Evolutionary conservation across 2,113 vertebrate genomes (phyloP).

Genomic region (Azemiops feae): DNA sequence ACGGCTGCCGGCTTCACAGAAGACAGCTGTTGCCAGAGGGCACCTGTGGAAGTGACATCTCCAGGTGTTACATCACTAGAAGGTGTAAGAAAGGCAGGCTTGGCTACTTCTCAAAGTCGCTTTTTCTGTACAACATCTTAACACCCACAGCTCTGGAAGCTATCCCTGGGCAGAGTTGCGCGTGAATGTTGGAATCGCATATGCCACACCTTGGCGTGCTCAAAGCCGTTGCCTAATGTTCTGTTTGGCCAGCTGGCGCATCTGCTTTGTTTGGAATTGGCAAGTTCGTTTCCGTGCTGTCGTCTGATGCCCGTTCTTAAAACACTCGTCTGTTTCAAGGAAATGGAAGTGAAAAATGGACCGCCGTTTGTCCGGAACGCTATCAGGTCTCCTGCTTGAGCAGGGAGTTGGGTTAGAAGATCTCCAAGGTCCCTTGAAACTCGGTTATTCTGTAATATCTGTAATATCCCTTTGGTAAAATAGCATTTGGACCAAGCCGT

Average conservation of each 20-base stretch:
- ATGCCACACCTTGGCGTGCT: neutral
- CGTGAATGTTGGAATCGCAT: neutral
- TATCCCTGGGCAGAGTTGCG: neutral
- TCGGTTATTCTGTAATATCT: no score
- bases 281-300: neutral
- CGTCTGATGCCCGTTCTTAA: neutral
- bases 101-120: neutral
- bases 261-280: neutral
- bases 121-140: neutral
- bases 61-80: constrained; percentile 6
- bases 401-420: no score
- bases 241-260: neutral
- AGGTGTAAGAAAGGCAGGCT: neutral
- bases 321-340: neutral
- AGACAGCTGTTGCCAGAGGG: neutral
- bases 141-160: neutral
- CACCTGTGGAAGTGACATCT: constrained; percentile 17
- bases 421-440: no score
- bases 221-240: neutral
- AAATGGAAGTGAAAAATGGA: neutral
- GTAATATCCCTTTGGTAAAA: no score
- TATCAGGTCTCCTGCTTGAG: no score
- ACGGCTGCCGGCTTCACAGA: constrained; percentile 17
- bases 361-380: no score
- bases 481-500: neutral